Evolutionary conservation across 2,113 vertebrate genomes (phyloP).

Genomic region (Jaculus jaculus): DNA sequence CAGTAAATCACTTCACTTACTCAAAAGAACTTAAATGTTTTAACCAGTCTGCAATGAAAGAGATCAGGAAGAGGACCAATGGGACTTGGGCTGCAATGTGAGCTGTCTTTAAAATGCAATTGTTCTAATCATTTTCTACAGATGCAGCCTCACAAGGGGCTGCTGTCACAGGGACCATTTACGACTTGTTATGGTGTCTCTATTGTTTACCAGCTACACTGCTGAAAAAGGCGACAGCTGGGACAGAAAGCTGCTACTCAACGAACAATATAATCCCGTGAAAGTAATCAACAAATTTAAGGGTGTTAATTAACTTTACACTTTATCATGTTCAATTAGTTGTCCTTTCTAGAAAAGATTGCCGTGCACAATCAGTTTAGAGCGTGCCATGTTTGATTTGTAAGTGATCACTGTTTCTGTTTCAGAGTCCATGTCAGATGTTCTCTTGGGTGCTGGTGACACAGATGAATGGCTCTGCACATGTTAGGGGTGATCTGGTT

Average conservation of each 20-base stretch:
- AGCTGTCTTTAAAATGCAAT: constrained; percentile 97
- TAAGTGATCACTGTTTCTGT: constrained; percentile 93
- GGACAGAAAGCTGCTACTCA: constrained; percentile 92
- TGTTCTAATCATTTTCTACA: constrained; percentile 98
- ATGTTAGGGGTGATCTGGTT: constrained; percentile 90
- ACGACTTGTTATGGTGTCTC: constrained; percentile 92
- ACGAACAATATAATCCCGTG: constrained; percentile 93
- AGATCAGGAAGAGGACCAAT: constrained; percentile 91
- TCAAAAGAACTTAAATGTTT: constrained; percentile 90
- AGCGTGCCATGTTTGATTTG: constrained; percentile 95
- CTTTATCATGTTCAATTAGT: constrained; percentile 99
- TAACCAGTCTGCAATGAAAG: constrained; percentile 87
- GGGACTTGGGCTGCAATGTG: constrained; percentile 89
- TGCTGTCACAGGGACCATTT: constrained; percentile 93
- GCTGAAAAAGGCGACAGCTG: constrained; percentile 94
- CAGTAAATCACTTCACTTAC: constrained; percentile 90
- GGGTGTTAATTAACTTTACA: constrained; percentile 99
- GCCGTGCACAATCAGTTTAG: constrained; percentile 92
- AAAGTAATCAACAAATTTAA: constrained; percentile 98
- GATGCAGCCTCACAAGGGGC: constrained; percentile 95
- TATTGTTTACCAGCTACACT: constrained; percentile 93
- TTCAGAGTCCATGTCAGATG: constrained; percentile 90
- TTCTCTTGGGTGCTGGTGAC: constrained; percentile 91
- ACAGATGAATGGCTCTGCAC: constrained; percentile 91
- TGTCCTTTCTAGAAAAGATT: constrained; percentile 91